Conservation (phyloP, 2,888 invertebrate species). For the Scrobipalpa atriplicella region DNA sequence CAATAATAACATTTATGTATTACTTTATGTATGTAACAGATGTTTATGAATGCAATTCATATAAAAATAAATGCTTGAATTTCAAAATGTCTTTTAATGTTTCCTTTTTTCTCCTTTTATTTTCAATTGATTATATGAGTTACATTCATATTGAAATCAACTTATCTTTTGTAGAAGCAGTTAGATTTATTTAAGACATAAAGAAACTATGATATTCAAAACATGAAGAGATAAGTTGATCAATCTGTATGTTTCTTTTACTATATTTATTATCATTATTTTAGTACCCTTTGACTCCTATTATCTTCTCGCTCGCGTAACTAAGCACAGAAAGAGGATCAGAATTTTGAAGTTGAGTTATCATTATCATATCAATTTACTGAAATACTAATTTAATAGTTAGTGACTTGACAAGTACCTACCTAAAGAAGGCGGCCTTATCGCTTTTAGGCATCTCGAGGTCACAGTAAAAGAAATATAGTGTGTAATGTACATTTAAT, state of each 20-base stretch:
- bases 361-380: too few relatives aligned
- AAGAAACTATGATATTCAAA: not conserved
- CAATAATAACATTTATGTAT: slow-evolving; percentile 23
- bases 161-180: not conserved
- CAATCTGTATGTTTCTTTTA: slow-evolving; percentile 29
- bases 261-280: not conserved
- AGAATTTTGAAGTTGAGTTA: too few relatives aligned
- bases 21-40: slow-evolving; percentile 29
- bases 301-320: not conserved
- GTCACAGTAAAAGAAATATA: too few relatives aligned
- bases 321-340: not conserved
- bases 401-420: too few relatives aligned
- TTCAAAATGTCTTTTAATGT: slow-evolving; percentile 58
- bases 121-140: slow-evolving; percentile 66
- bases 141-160: slow-evolving; percentile 69
- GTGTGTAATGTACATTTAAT: too few relatives aligned
- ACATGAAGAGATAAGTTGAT: slow-evolving; percentile 30
- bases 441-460: too few relatives aligned
- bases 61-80: slow-evolving; percentile 74
- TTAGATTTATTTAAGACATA: not conserved
- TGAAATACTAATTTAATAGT: too few relatives aligned
- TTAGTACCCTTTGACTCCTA: too few relatives aligned
- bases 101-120: slow-evolving; percentile 45
- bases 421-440: too few relatives aligned
- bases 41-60: slow-evolving; percentile 79